Evolutionary conservation across 2,797 vertebrate genomes (phyloP).

Genomic region (Enteromius paludinosus): DNA sequence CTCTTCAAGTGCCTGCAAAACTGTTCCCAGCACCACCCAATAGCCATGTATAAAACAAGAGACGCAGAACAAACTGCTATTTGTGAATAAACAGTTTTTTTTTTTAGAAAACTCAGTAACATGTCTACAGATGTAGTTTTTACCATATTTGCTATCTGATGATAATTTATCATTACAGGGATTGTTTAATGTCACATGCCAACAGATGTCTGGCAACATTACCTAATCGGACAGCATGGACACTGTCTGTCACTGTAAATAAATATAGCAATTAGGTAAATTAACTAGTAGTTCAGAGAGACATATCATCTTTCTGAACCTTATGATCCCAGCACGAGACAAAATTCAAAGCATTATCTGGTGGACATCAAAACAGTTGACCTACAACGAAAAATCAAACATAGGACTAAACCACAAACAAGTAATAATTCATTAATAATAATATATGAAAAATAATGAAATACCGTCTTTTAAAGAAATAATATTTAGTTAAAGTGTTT

Average conservation of each 20-base stretch:
- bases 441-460: background rate
- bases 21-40: conserved; percentile 8
- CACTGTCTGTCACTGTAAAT: conserved; percentile 25
- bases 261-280: conserved; percentile 39
- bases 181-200: conserved; percentile 3
- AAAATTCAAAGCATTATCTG: conserved; percentile 20
- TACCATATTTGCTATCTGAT: background rate
- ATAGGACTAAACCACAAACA: background rate
- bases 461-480: background rate
- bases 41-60: conserved; percentile 60
- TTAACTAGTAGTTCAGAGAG: conserved; percentile 9
- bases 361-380: background rate
- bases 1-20: conserved; percentile 70
- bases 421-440: background rate
- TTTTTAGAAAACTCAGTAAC: conserved; percentile 54
- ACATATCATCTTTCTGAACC: conserved; percentile 22
- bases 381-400: background rate
- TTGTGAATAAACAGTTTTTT: conserved; percentile 59
- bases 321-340: background rate
- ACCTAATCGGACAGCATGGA: conserved; percentile 18
- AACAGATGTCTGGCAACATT: conserved; percentile 31
- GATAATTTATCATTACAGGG: background rate
- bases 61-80: conserved; percentile 19
- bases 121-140: conserved; percentile 62
- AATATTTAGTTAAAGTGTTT: too few species aligned